phyloP scores from a whole-genome alignment of 1,140 invertebrate species.

The Luehdorfia chinensis region DNA sequence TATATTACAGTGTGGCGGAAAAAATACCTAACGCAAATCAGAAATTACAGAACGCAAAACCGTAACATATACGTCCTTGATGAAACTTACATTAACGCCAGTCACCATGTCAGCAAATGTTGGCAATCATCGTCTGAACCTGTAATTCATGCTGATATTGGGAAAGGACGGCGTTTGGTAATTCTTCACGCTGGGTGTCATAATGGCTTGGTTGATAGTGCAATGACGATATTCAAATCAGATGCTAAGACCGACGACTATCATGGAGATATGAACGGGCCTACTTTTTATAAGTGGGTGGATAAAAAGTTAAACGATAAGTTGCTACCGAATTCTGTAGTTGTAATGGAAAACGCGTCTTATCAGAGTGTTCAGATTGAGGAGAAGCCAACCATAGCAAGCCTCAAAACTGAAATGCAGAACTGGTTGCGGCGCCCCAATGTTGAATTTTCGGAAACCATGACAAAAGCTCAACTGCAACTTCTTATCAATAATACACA shows the following conservation, averaged over 20 bases:
- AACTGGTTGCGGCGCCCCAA: constrained; percentile 20
- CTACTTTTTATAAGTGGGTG: constrained; percentile 16
- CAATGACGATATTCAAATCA: constrained; percentile 20
- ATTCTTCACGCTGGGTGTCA: constrained; percentile 20
- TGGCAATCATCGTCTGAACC: constrained; percentile 19
- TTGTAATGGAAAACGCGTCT: constrained; percentile 30
- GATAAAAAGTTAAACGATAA: constrained; percentile 16
- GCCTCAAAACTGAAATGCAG: constrained; percentile 19
- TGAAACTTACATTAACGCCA: constrained; percentile 20
- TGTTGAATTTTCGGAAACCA: constrained; percentile 11
- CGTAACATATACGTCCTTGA: neutral
- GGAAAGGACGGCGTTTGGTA: constrained; percentile 18
- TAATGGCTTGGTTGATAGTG: constrained; percentile 17
- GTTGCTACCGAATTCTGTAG: neutral
- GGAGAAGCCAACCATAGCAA: constrained; percentile 27
- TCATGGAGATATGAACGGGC: constrained; percentile 8
- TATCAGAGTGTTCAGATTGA: constrained; percentile 26
- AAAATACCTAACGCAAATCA: constrained; percentile 5
- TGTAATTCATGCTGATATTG: constrained; percentile 20
- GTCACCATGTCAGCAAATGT: constrained; percentile 19
- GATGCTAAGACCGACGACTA: constrained; percentile 11
- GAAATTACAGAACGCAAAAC: constrained; percentile 3
- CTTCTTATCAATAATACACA: constrained; percentile 15
- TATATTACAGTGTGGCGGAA: constrained; percentile 18
- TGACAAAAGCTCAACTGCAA: constrained; percentile 12